Evolutionary conservation across 2,888 invertebrate species (phyloP).

Genomic region (Steromphala cineraria): DNA sequence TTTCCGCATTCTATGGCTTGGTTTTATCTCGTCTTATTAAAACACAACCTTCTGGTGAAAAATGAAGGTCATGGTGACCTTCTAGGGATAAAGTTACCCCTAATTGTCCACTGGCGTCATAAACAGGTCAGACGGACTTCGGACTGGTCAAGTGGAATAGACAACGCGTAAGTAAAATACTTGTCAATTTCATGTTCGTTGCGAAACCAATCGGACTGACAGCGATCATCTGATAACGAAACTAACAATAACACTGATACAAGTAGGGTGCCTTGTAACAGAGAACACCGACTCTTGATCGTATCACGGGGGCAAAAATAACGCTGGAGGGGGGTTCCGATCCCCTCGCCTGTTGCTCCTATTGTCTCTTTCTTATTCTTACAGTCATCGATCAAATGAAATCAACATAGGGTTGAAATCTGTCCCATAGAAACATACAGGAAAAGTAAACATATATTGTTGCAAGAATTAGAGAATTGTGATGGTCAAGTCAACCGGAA

Average conservation of each 20-base stretch:
- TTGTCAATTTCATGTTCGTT: background rate
- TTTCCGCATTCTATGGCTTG: too few species aligned
- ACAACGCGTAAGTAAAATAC: background rate
- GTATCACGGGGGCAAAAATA: background rate
- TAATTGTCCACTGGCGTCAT: too few species aligned
- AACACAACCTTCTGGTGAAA: too few species aligned
- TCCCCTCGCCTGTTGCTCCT: background rate
- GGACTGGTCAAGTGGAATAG: background rate
- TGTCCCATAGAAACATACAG: background rate
- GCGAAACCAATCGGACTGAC: conserved; percentile 1
- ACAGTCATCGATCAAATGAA: background rate
- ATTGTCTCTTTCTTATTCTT: background rate
- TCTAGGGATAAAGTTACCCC: too few species aligned
- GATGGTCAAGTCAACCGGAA: background rate
- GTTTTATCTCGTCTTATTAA: too few species aligned
- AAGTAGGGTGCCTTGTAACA: background rate
- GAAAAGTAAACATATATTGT: conserved; percentile 13
- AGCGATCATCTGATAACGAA: conserved; percentile 8
- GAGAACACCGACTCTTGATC: background rate
- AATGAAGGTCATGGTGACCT: too few species aligned
- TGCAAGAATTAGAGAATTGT: background rate
- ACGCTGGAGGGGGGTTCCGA: background rate
- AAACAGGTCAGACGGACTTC: too few species aligned
- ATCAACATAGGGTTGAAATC: background rate
- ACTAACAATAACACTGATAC: background rate